Evolutionary conservation across 2,113 vertebrate genomes (phyloP).

Genomic region (Eleginops maclovinus): DNA sequence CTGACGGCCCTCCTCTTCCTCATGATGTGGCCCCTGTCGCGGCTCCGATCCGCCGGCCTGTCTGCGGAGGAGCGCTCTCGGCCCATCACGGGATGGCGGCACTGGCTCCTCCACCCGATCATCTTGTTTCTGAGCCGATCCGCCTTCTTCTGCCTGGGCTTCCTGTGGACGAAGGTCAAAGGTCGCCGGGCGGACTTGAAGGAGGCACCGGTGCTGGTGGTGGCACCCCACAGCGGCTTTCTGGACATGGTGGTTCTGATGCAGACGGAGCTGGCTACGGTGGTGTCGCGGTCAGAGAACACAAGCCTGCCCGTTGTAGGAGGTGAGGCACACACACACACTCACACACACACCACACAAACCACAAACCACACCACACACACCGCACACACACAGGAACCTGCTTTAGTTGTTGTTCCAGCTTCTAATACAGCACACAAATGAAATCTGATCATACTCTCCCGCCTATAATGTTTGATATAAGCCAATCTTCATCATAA

Average conservation of each 20-base stretch:
- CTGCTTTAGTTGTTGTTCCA: neutral
- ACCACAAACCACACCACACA: neutral
- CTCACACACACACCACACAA: neutral
- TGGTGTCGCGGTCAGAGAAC: constrained; percentile 91
- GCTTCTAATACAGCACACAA: neutral
- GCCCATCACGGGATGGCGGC: constrained; percentile 86
- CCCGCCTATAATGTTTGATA: no score
- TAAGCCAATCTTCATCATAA: no score
- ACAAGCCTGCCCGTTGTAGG: constrained; percentile 87
- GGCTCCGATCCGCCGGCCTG: constrained; percentile 85
- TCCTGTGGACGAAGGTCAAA: constrained; percentile 87
- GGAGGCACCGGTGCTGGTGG: constrained; percentile 89
- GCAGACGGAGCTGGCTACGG: constrained; percentile 84
- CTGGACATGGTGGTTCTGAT: constrained; percentile 89
- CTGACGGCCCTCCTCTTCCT: constrained; percentile 84
- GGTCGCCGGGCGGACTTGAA: constrained; percentile 85
- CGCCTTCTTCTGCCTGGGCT: constrained; percentile 87
- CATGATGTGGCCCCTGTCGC: constrained; percentile 88
- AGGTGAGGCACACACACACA: constrained; percentile 80
- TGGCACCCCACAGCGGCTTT: constrained; percentile 90
- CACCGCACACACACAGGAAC: neutral
- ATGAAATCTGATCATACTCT: neutral
- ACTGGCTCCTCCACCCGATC: constrained; percentile 80
- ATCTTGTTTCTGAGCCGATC: constrained; percentile 84
- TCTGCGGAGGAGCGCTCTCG: constrained; percentile 80